Conservation (phyloP, 2,888 invertebrate genomes). For the Pyrrhosoma nymphula region DNA sequence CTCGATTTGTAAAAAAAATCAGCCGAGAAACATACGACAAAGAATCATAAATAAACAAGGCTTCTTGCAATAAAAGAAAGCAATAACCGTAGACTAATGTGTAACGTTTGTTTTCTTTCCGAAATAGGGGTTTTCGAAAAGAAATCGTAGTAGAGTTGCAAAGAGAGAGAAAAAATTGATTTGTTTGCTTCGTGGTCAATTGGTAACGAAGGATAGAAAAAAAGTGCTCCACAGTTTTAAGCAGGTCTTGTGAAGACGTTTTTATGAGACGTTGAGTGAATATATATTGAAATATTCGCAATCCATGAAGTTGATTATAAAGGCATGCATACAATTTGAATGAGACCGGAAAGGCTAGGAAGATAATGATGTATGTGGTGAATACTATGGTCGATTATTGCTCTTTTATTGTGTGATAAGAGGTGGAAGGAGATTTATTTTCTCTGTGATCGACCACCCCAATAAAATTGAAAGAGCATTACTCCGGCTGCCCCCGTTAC, state of each 20-base stretch:
- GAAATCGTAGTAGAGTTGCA: constrained; percentile 25
- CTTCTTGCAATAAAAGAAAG: constrained; percentile 67
- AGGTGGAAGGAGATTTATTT: constrained; percentile 57
- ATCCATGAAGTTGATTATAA: constrained; percentile 50
- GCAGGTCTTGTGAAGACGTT: constrained; percentile 25
- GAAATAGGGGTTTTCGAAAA: constrained; percentile 48
- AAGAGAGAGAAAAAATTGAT: constrained; percentile 43
- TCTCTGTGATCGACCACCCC: constrained; percentile 65
- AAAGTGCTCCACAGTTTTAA: constrained; percentile 26
- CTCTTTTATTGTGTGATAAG: constrained; percentile 66
- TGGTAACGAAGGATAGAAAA: constrained; percentile 50
- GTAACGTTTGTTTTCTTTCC: constrained; percentile 51
- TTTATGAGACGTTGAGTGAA: constrained; percentile 49
- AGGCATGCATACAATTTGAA: neutral
- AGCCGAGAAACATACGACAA: constrained; percentile 54
- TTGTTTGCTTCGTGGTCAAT: constrained; percentile 51
- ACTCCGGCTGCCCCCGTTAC: constrained; percentile 49
- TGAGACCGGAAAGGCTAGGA: constrained; percentile 34
- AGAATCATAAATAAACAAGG: constrained; percentile 60
- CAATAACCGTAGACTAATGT: constrained; percentile 64
- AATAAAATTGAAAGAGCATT: constrained; percentile 50
- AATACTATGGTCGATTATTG: constrained; percentile 63
- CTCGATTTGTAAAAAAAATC: constrained; percentile 52
- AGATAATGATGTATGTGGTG: constrained; percentile 55
- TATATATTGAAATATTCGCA: constrained; percentile 23